Conservation (phyloP, 2,888 invertebrate species). For the Pseudococcus jackbeardsleyi region DNA sequence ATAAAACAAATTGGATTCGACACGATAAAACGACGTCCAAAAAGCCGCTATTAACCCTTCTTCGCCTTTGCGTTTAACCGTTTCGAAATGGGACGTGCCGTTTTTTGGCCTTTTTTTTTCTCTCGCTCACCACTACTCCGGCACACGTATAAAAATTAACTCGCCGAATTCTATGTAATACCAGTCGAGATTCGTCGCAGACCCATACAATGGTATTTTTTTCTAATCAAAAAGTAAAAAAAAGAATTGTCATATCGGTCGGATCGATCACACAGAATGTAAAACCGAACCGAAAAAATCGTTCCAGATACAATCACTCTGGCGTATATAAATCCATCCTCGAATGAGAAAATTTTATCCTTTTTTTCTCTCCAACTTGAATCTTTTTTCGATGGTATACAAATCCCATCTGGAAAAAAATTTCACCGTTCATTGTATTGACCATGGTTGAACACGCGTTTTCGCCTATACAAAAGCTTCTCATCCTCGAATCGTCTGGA, state of each 20-base stretch:
- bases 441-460: neutral
- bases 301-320: neutral
- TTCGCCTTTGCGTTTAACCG: conserved; percentile 27
- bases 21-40: conserved; percentile 44
- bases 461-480: neutral
- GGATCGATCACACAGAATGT: neutral
- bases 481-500: neutral
- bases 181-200: neutral
- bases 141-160: neutral
- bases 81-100: neutral
- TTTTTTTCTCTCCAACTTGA: neutral
- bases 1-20: conserved; percentile 45
- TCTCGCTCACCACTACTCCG: neutral
- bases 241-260: neutral
- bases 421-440: neutral
- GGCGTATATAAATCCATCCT: neutral
- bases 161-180: neutral
- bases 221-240: neutral
- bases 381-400: neutral
- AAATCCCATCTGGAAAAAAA: neutral
- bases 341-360: neutral
- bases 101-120: neutral
- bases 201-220: neutral
- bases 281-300: neutral
- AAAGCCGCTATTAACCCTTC: conserved; percentile 38